These are phyloP conservation scores for Euclidia mi DNA, from an alignment of 2,888 invertebrate species.

Conservation along the genomic window DNA sequence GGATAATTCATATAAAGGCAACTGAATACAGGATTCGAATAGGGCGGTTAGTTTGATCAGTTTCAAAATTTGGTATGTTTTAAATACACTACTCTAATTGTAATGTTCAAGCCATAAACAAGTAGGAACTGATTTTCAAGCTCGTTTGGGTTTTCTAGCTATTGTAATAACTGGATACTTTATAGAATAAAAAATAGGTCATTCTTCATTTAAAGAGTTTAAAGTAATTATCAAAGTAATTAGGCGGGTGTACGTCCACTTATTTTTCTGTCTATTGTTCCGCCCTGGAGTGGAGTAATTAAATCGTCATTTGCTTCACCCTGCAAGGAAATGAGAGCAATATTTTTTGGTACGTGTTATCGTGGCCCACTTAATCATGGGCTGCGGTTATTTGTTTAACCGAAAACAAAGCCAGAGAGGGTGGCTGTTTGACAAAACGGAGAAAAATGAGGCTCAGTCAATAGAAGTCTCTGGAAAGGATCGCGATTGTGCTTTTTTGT, in stretches of 20 bases:
- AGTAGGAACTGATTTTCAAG: too few species aligned
- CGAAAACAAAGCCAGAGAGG: constrained; percentile 58
- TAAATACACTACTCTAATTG: too few species aligned
- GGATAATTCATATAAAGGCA: too few species aligned
- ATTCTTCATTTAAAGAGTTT: too few species aligned
- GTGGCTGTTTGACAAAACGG: constrained; percentile 43
- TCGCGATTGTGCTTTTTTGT: not conserved
- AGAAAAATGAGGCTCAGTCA: constrained; percentile 26
- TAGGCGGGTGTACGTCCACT: constrained; percentile 7
- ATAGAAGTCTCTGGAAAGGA: not conserved
- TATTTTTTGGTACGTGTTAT: constrained; percentile 65
- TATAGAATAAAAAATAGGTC: too few species aligned
- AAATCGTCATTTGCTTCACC: constrained; percentile 65
- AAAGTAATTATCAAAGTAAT: constrained; percentile 10
- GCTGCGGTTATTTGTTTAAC: constrained; percentile 48
- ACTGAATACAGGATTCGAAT: too few species aligned
- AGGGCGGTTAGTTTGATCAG: too few species aligned
- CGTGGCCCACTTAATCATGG: constrained; percentile 62
- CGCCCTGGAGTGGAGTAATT: constrained; percentile 55
- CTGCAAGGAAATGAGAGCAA: constrained; percentile 62
- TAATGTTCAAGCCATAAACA: too few species aligned
- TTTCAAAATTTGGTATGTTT: too few species aligned
- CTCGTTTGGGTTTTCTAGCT: too few species aligned
- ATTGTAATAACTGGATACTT: too few species aligned
- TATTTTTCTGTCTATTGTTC: constrained; percentile 16